Base-by-base conservation (phyloP, 1,140 invertebrate genomes). In the Diorhabda elongata region DNA sequence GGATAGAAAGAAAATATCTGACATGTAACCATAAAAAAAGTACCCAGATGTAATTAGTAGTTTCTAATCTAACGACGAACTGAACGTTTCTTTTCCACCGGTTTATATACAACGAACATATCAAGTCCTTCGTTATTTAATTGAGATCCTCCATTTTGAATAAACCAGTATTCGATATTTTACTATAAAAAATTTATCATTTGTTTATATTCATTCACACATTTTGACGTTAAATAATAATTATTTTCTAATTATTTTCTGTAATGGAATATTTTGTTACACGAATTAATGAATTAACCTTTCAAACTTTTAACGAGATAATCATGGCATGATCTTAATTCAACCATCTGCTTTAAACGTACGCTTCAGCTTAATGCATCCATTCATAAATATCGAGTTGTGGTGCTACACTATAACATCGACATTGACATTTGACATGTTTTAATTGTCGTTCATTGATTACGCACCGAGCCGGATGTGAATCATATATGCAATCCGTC, bases 401-500 rank as follows among this genome's bases (percentile, higher is more conserved):
- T 26, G 9, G 41, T 42, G 26, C 5, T 42, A 60, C 58, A 60
- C 6, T 64, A 47, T 47, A 47, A 43, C 11, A 45, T 64, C 62
- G 26, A 64, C 7, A 64, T 64, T 64, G 44, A 64, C 62, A 64
- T 64, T 64, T 64, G 62, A 64, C 62, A 64, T 45, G 26, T 64
- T 45, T 44, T 64, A 64, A 64, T 64, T 64, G 62, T 6, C 5
- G 62, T 45, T 64, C 44, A 64, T 45, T 64, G 42, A 56, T 56
- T 11, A 64, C 26, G 43, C 44, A 41, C 45, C 26, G 42, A 58
- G 26, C 9, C 62, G 62, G 62, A 64, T 64, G 42, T 64, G 62
- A 64, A 45, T 64, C 62, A 64, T 56, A 11, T 5, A 45, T 64
- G 62, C 9, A 61, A 64, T 64, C 44, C 11, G 62, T 7, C 45